phyloP scores from a whole-genome alignment of 2,797 vertebrate genomes.

The Sternarchorhynchus goeldii region DNA sequence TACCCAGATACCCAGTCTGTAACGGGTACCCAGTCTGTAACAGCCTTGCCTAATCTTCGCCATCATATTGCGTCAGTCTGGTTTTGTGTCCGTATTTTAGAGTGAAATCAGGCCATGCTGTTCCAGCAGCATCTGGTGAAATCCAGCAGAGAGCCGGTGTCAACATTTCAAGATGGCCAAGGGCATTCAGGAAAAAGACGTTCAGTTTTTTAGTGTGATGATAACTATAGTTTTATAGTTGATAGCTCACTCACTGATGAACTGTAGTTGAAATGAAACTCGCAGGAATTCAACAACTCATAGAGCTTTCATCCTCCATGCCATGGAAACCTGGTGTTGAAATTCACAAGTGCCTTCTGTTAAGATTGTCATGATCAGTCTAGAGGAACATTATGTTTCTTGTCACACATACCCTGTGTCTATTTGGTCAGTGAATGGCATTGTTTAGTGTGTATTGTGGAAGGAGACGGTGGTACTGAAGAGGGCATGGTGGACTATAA shows the following conservation, averaged over 20 bases:
- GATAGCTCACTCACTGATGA: too few relatives aligned
- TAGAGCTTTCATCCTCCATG: background rate
- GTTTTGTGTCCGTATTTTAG: background rate
- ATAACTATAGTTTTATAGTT: too few relatives aligned
- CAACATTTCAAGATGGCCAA: background rate
- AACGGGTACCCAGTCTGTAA: slow-evolving; percentile 26
- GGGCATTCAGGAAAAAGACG: too few relatives aligned
- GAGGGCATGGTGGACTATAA: slow-evolving; percentile 27
- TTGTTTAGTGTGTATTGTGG: slow-evolving; percentile 28
- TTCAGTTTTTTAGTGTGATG: too few relatives aligned
- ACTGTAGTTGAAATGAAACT: background rate
- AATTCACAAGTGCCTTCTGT: background rate
- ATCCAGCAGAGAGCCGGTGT: background rate
- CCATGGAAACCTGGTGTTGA: background rate
- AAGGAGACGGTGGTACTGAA: slow-evolving; percentile 5
- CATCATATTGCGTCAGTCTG: background rate
- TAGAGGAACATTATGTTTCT: slow-evolving; percentile 13
- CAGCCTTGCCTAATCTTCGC: background rate
- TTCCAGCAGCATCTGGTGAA: background rate
- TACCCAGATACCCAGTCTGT: slow-evolving; percentile 22
- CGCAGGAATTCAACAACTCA: too few relatives aligned
- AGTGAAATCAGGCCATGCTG: too few relatives aligned
- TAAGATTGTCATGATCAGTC: slow-evolving; percentile 5
- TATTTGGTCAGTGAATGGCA: slow-evolving; percentile 32
- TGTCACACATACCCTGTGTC: slow-evolving; percentile 22